These are phyloP conservation scores for Andrena praecox DNA, from an alignment of 2,888 invertebrate genomes.

Conservation along the genomic window DNA sequence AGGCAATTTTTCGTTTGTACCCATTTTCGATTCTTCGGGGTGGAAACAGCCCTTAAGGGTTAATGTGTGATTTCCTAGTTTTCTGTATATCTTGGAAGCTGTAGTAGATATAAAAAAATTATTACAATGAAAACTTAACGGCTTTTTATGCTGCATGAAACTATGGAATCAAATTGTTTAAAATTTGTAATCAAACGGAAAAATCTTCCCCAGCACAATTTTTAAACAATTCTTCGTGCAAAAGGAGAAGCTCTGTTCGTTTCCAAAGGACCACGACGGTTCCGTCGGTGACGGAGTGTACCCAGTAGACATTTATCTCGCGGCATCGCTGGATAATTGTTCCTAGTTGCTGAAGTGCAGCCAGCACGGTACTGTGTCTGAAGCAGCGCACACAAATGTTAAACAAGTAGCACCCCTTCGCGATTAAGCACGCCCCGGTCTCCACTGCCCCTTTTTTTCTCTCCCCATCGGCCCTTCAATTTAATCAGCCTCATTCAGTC, in stretches of 20 bases:
- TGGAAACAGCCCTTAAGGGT: too few species aligned
- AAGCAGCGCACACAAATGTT: conserved; percentile 59
- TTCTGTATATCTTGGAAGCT: too few species aligned
- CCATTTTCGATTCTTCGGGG: too few species aligned
- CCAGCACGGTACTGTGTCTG: conserved; percentile 39
- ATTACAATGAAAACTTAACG: too few species aligned
- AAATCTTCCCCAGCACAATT: too few species aligned
- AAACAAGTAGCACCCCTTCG: conserved; percentile 78
- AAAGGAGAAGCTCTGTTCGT: neutral
- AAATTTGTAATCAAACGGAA: too few species aligned
- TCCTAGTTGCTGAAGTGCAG: conserved; percentile 42
- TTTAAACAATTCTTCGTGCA: neutral
- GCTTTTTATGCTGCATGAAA: too few species aligned
- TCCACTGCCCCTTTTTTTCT: conserved; percentile 43
- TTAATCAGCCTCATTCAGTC: conserved; percentile 82
- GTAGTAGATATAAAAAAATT: too few species aligned
- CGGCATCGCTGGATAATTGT: conserved; percentile 59
- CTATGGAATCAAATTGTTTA: too few species aligned
- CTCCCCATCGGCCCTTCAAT: conserved; percentile 75
- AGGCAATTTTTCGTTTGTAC: too few species aligned
- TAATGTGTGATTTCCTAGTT: too few species aligned
- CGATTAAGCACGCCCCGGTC: conserved; percentile 67
- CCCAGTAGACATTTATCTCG: conserved; percentile 32
- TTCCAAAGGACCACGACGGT: neutral
- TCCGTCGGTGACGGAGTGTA: neutral